A percentile compares a stretch with the other conserved stretches of the same genome.
Conservation (phyloP, 2,113 vertebrate species). For the Pelvicachromis taeniatus region DNA sequence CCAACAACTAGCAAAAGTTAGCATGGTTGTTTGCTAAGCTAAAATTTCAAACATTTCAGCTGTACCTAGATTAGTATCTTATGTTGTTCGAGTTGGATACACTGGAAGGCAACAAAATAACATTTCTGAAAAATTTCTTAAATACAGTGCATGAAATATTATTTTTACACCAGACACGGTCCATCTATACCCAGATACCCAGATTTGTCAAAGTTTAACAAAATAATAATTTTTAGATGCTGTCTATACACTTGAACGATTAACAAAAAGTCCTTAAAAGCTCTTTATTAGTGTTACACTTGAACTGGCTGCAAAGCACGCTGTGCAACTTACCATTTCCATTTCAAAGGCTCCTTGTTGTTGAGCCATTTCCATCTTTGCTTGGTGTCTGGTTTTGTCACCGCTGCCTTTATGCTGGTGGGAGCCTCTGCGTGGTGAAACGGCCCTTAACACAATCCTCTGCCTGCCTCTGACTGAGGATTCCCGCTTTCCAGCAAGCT, state of each 20-base stretch:
- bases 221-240: neutral
- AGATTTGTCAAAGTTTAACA: neutral
- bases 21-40: neutral
- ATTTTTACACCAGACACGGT: neutral
- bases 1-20: neutral
- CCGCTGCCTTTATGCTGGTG: constrained; percentile 83
- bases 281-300: neutral
- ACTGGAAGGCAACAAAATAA: neutral
- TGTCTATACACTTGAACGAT: neutral
- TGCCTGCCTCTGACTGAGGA: constrained; percentile 85
- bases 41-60: neutral
- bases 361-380: constrained; percentile 64
- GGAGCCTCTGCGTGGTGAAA: constrained; percentile 92
- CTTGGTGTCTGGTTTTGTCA: constrained; percentile 80
- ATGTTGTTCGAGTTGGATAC: neutral
- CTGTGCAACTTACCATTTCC: constrained; percentile 45
- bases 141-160: neutral
- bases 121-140: neutral
- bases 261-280: neutral
- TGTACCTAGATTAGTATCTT: neutral
- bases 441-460: constrained; percentile 83
- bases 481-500: constrained; percentile 79
- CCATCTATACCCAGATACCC: neutral
- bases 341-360: constrained; percentile 56
- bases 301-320: accelerated